Conservation (phyloP, 2,888 invertebrate species). For the Ommatoiulus sabulosus region DNA sequence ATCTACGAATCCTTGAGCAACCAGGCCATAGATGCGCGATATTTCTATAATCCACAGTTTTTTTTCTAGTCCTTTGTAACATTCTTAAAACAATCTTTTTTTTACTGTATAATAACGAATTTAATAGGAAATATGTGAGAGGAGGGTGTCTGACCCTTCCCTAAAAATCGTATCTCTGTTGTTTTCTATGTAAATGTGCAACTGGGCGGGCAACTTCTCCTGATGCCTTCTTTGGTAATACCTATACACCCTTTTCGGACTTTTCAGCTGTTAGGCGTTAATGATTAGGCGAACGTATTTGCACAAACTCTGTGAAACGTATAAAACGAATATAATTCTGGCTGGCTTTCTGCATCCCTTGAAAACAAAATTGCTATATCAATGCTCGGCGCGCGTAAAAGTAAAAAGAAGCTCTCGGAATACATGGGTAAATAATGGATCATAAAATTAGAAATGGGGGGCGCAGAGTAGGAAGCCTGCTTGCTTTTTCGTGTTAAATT, state of each 20-base stretch:
- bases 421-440: constrained; percentile 42
- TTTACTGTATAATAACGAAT: too few relatives aligned
- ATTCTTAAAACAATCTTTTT: too few relatives aligned
- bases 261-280: not conserved
- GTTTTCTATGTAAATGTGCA: not conserved
- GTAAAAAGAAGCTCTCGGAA: constrained; percentile 35
- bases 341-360: not conserved
- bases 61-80: too few relatives aligned
- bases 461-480: constrained; percentile 49
- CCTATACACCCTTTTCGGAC: not conserved
- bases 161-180: not conserved
- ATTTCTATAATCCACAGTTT: too few relatives aligned
- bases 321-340: not conserved
- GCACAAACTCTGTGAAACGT: not conserved
- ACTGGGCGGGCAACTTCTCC: not conserved
- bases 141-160: not conserved
- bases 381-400: not conserved
- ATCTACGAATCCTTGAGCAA: too few relatives aligned
- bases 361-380: constrained; percentile 10
- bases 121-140: not conserved
- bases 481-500: not conserved
- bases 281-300: not conserved
- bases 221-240: constrained; percentile 19
- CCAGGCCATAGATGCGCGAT: too few relatives aligned
- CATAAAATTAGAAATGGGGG: constrained; percentile 50